These are phyloP conservation scores for Zaprionus lachaisei DNA, from an alignment of 1,140 invertebrate genomes.

Conservation along the genomic window DNA sequence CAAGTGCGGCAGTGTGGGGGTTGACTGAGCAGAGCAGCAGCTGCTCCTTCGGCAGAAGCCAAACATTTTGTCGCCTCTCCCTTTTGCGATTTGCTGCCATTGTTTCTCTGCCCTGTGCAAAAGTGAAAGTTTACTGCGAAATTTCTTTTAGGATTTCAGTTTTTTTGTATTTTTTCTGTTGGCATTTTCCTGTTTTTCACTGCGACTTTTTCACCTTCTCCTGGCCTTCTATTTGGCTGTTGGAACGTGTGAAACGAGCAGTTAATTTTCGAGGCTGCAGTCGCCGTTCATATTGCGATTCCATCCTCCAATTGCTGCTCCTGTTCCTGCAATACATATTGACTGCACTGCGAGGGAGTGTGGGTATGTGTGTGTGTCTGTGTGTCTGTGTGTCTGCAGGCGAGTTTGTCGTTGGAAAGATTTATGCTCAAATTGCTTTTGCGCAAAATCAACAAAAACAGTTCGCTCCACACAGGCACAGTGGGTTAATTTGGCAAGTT, in stretches of 20 bases:
- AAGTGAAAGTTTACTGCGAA: constrained; percentile 80
- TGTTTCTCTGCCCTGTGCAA: constrained; percentile 50
- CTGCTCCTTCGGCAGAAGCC: constrained; percentile 55
- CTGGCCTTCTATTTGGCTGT: constrained; percentile 37
- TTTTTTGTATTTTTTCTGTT: constrained; percentile 13
- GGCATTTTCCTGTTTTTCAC: constrained; percentile 15
- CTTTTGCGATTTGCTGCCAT: constrained; percentile 28
- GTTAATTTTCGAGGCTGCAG: constrained; percentile 70
- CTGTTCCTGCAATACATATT: constrained; percentile 48
- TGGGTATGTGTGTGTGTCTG: constrained; percentile 10
- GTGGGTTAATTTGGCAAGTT: constrained; percentile 24
- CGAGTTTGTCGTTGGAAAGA: constrained; percentile 77
- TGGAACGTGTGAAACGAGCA: constrained; percentile 78
- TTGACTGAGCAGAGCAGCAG: constrained; percentile 28
- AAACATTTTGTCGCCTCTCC: constrained; percentile 39
- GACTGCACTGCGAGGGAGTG: constrained; percentile 1
- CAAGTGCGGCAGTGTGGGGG: no score
- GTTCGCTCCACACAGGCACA: constrained; percentile 23
- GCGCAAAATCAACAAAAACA: constrained; percentile 77
- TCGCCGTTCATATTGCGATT: constrained; percentile 43
- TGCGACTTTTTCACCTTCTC: constrained; percentile 26
- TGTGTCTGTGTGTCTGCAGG: constrained; percentile 52
- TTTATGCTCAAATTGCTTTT: constrained; percentile 80
- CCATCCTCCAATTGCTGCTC: constrained; percentile 35
- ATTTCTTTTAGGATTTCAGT: constrained; percentile 61